These are phyloP conservation scores for Leucophenga maculata DNA, from an alignment of 2,888 invertebrate genomes.

Conservation along the genomic window DNA sequence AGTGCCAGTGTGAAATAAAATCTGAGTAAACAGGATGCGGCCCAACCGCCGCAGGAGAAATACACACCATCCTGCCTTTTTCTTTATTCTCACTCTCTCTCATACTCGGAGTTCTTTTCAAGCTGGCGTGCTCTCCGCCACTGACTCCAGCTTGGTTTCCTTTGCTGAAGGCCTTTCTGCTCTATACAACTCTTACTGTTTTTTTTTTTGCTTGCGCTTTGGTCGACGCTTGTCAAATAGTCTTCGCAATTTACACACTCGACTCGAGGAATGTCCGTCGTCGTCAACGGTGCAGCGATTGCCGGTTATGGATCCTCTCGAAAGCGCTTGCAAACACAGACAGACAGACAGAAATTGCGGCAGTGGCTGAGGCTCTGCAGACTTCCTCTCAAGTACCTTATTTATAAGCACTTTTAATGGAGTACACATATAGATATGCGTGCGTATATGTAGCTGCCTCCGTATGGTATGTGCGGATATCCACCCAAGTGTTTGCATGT, in stretches of 20 bases:
- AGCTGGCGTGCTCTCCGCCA: too few species aligned
- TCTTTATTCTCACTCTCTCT: not conserved
- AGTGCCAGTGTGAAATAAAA: conserved; percentile 52
- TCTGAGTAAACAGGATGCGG: conserved; percentile 44
- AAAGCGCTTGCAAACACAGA: conserved; percentile 23
- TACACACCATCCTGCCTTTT: too few species aligned
- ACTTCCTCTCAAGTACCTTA: conserved; percentile 65
- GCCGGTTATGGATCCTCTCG: conserved; percentile 58
- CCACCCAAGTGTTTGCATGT: conserved; percentile 46
- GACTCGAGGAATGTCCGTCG: conserved; percentile 23
- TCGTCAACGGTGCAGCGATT: conserved; percentile 52
- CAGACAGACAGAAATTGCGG: conserved; percentile 37
- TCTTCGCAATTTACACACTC: conserved; percentile 63
- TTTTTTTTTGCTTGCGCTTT: conserved; percentile 35
- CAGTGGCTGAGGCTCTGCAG: conserved; percentile 42
- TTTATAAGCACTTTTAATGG: conserved; percentile 67
- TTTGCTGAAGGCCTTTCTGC: conserved; percentile 34
- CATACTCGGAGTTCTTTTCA: too few species aligned
- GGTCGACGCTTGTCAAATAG: conserved; percentile 65
- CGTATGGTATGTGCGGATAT: conserved; percentile 3
- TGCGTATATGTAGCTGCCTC: conserved; percentile 35
- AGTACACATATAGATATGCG: conserved; percentile 54
- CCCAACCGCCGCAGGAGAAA: too few species aligned
- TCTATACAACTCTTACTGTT: not conserved
- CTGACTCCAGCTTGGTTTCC: not conserved